Percentiles rank a stretch among this genome's conserved stretches.
Conservation (phyloP, 2,797 vertebrate species). For the Nyctalus aviator region DNA sequence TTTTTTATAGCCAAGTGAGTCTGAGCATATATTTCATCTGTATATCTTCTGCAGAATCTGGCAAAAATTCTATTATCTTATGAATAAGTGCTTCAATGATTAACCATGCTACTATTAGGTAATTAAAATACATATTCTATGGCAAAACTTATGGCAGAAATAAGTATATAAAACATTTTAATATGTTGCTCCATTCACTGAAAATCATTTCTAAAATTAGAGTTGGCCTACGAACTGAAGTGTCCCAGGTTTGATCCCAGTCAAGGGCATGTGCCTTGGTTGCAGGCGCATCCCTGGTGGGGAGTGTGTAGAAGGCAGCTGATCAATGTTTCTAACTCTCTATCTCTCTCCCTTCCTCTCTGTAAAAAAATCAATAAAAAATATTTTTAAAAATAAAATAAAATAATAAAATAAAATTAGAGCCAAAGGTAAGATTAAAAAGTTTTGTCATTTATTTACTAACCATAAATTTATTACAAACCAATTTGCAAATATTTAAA, state of each 20-base stretch:
- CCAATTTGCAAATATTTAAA: slow-evolving; percentile 61
- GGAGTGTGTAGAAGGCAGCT: no score
- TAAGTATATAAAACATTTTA: not conserved
- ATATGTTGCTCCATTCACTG: not conserved
- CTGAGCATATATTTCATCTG: not conserved
- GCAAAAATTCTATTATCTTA: not conserved
- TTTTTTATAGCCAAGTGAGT: not conserved
- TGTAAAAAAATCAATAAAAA: no score
- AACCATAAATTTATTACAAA: slow-evolving; percentile 80
- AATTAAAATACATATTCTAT: not conserved
- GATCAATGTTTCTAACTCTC: no score
- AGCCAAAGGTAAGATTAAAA: not conserved
- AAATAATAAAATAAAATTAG: slow-evolving; percentile 20
- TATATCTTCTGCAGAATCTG: not conserved
- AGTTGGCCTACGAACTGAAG: no score
- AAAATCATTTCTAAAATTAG: slow-evolving; percentile 53
- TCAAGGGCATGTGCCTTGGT: no score
- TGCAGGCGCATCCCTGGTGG: no score
- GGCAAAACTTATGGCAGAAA: slow-evolving; percentile 3
- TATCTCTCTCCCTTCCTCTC: no score
- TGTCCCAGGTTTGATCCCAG: no score
- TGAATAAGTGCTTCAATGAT: slow-evolving; percentile 13
- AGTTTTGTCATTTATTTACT: slow-evolving; percentile 82
- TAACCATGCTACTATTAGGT: not conserved
- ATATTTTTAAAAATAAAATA: no score